Percentiles rank a stretch among this genome's conserved stretches.
Evolutionary conservation across 2,797 vertebrate genomes (phyloP).

Genomic region (Scyliorhinus canicula): DNA sequence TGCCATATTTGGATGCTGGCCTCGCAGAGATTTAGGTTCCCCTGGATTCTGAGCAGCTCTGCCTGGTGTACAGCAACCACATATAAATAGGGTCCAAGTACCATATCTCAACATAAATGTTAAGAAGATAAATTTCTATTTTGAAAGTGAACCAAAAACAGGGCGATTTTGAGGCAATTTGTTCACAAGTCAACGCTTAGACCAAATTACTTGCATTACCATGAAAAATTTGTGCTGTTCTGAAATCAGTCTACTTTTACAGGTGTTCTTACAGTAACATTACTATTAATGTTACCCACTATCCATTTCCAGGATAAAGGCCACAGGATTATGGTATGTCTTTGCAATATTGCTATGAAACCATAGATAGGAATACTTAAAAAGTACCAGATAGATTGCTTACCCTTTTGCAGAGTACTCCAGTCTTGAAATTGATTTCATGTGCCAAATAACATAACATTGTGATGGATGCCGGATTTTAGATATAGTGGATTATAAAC

Average conservation of each 20-base stretch:
- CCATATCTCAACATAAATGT: background rate
- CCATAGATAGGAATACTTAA: background rate
- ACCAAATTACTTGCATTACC: background rate
- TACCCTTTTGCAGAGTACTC: background rate
- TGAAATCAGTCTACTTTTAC: background rate
- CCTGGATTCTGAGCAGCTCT: background rate
- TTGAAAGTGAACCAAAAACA: background rate
- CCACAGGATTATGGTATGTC: background rate
- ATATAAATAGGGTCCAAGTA: background rate
- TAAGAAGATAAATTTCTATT: background rate
- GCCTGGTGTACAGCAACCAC: background rate
- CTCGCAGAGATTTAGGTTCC: background rate
- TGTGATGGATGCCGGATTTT: no score
- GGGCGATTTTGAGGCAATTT: background rate
- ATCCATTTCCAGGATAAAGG: background rate
- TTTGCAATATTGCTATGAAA: background rate
- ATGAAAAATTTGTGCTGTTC: background rate
- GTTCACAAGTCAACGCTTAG: background rate
- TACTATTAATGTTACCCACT: background rate
- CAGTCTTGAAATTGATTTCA: background rate
- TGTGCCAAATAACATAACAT: background rate
- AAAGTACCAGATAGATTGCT: background rate
- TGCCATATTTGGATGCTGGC: background rate
- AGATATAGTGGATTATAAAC: no score
- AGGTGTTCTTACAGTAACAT: background rate